A percentile compares a stretch with the other conserved stretches of the same genome.
Conservation (phyloP, 1,140 invertebrate genomes). For the Drosophila sulfurigaster region DNA sequence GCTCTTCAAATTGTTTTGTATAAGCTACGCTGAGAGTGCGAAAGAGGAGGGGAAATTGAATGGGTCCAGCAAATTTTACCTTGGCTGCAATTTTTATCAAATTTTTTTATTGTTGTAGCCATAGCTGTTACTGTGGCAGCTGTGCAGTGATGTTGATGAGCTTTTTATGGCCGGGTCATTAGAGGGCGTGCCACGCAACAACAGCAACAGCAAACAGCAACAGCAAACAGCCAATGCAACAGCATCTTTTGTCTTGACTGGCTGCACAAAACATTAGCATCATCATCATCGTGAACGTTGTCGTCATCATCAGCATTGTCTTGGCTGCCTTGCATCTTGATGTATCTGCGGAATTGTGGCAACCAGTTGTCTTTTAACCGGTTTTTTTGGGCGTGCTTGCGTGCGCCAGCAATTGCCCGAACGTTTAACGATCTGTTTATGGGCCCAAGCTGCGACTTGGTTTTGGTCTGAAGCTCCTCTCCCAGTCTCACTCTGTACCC, state of each 20-base stretch:
- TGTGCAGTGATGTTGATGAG: conserved; percentile 70
- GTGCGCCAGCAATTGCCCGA: conserved; percentile 74
- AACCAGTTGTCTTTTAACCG: conserved; percentile 43
- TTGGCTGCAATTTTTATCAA: conserved; percentile 78
- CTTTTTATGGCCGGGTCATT: conserved; percentile 79
- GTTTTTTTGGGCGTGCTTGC: conserved; percentile 72
- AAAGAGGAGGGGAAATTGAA: not conserved
- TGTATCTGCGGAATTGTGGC: conserved; percentile 50
- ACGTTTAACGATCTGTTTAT: conserved; percentile 81
- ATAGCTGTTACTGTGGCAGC: conserved; percentile 44
- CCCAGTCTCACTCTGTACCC: not conserved
- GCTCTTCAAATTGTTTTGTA: conserved; percentile 75
- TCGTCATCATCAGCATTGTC: not conserved
- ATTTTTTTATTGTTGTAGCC: conserved; percentile 53
- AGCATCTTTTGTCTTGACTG: conserved; percentile 67
- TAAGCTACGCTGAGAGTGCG: conserved; percentile 1
- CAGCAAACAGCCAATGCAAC: conserved; percentile 21
- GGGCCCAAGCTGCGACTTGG: conserved; percentile 34
- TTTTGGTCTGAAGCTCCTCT: not conserved
- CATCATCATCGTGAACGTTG: conserved; percentile 34
- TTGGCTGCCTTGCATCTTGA: conserved; percentile 49
- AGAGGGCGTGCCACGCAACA: conserved; percentile 66
- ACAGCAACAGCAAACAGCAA: conserved; percentile 19
- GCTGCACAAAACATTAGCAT: conserved; percentile 66
- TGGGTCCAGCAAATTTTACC: conserved; percentile 22